Percentiles rank a stretch among this genome's conserved stretches.
phyloP scores from a whole-genome alignment of 1,140 invertebrate species.

The Diorhabda sublineata region DNA sequence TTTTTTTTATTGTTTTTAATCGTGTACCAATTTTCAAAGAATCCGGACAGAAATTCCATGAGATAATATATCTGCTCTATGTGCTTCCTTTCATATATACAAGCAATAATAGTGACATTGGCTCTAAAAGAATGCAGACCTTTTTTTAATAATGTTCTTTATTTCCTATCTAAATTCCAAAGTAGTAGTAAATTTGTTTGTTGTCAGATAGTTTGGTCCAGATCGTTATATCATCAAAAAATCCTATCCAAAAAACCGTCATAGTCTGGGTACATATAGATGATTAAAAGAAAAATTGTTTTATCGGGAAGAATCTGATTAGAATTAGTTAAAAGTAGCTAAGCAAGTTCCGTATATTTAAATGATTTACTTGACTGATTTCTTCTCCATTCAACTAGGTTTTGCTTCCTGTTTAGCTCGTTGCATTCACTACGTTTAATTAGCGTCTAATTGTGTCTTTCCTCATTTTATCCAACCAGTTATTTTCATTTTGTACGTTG shows the following conservation, averaged over 20 bases:
- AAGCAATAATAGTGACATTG: slow-evolving; percentile 15
- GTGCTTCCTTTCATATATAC: slow-evolving; percentile 7
- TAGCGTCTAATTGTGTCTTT: too few species aligned
- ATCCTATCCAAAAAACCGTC: background rate
- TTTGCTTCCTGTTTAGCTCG: too few species aligned
- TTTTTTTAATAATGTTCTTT: slow-evolving; percentile 18
- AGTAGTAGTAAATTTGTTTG: slow-evolving; percentile 21
- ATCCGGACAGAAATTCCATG: slow-evolving; percentile 9
- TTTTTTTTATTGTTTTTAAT: background rate
- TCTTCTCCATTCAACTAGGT: too few species aligned
- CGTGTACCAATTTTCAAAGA: background rate
- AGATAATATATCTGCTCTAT: slow-evolving; percentile 8
- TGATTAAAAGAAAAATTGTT: too few species aligned
- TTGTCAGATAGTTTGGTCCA: slow-evolving; percentile 19
- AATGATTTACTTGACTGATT: too few species aligned
- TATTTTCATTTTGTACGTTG: too few species aligned
- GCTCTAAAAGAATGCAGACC: slow-evolving; percentile 16
- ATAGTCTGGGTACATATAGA: background rate
- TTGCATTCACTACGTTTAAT: too few species aligned
- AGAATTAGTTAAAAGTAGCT: too few species aligned
- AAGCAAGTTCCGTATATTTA: too few species aligned
- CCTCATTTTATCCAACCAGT: too few species aligned
- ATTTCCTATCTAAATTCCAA: slow-evolving; percentile 18
- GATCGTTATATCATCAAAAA: slow-evolving; percentile 22
- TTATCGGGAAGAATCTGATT: too few species aligned